phyloP scores from a whole-genome alignment of 2,888 invertebrate species.

The Linnaemya tessellans region DNA sequence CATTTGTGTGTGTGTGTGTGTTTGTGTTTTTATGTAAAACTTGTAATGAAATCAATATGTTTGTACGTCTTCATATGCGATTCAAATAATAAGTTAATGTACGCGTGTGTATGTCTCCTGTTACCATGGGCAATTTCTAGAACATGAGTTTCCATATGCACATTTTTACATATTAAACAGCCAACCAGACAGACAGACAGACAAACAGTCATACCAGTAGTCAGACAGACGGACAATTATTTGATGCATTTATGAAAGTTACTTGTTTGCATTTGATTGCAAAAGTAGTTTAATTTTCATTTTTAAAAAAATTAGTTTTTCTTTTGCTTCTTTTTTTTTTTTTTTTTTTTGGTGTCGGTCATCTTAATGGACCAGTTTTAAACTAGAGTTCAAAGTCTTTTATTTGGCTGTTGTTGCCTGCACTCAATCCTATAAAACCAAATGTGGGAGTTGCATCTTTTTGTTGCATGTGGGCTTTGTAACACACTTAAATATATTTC shows the following conservation, averaged over 20 bases:
- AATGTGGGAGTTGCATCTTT: conserved; percentile 20
- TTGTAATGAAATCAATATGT: conserved; percentile 61
- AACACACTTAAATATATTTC: neutral
- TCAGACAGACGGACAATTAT: conserved; percentile 4
- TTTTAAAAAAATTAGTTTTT: conserved; percentile 29
- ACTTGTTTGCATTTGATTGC: conserved; percentile 57
- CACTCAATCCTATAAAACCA: neutral
- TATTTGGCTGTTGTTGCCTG: conserved; percentile 9
- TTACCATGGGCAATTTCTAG: conserved; percentile 16
- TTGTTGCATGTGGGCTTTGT: conserved; percentile 19
- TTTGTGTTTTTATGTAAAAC: conserved; percentile 23
- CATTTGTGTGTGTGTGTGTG: neutral
- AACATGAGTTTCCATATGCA: conserved; percentile 43
- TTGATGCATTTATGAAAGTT: conserved; percentile 71
- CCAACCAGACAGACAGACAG: neutral
- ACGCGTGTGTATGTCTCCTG: neutral
- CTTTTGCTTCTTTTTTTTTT: neutral
- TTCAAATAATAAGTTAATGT: conserved; percentile 33
- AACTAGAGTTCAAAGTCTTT: conserved; percentile 41
- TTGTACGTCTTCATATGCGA: conserved; percentile 19
- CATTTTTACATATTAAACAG: conserved; percentile 14
- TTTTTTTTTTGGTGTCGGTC: conserved; percentile 26
- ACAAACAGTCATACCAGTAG: neutral
- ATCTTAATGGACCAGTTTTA: conserved; percentile 58
- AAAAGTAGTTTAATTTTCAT: conserved; percentile 57